phyloP scores from a whole-genome alignment of 92 coral and sea anemone genomes.

The Parazoanthus atlanticus region DNA sequence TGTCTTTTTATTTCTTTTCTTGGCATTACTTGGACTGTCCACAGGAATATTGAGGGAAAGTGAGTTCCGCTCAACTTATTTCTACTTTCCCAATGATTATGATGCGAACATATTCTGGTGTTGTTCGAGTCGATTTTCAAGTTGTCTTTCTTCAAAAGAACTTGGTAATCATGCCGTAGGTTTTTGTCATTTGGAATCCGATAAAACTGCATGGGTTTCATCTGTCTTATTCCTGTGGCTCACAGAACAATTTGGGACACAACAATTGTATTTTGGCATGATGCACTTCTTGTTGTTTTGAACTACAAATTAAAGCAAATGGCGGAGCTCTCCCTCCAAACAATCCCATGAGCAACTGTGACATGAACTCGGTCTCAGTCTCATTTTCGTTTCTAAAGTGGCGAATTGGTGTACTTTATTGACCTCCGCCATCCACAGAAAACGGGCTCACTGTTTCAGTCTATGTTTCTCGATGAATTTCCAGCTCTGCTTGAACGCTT shows the following conservation, averaged over 20 bases:
- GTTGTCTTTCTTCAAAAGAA: slow-evolving; percentile 49
- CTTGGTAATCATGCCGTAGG: slow-evolving; percentile 49
- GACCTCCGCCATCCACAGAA: too few relatives aligned
- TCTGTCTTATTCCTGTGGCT: slow-evolving; percentile 25
- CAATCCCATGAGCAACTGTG: slow-evolving; percentile 19
- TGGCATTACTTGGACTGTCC: slow-evolving; percentile 34
- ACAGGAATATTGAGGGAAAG: slow-evolving; percentile 49
- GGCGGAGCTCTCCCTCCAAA: slow-evolving; percentile 27
- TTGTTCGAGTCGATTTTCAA: slow-evolving; percentile 47
- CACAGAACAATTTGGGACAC: slow-evolving; percentile 32
- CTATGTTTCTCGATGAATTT: too few relatives aligned
- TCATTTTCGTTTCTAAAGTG: not conserved
- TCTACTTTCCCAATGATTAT: slow-evolving; percentile 42
- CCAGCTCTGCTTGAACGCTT: too few relatives aligned
- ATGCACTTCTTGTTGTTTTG: slow-evolving; percentile 19
- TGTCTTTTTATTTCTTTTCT: slow-evolving; percentile 41
- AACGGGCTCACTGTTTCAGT: too few relatives aligned
- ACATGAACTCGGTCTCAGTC: slow-evolving; percentile 14
- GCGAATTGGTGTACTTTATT: too few relatives aligned
- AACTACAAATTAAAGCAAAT: not conserved
- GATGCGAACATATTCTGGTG: slow-evolving; percentile 52
- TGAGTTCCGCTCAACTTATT: slow-evolving; percentile 43
- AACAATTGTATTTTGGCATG: slow-evolving; percentile 39
- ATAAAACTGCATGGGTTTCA: slow-evolving; percentile 30
- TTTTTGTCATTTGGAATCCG: slow-evolving; percentile 53